Evolutionary conservation across 2,888 invertebrate species (phyloP).

Genomic region (Piscicola geometra): DNA sequence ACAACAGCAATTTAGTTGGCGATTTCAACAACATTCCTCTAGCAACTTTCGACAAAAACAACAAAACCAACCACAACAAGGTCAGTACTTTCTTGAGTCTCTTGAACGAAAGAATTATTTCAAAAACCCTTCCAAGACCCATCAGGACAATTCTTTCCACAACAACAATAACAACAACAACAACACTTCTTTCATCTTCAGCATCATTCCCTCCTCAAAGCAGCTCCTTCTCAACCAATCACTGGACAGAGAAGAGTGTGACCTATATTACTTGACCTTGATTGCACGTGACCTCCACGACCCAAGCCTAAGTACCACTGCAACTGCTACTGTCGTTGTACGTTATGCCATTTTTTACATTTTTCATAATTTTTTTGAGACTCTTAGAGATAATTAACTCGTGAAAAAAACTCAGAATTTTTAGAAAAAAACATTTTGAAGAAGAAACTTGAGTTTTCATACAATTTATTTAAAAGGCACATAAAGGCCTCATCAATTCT

Average conservation of each 20-base stretch:
- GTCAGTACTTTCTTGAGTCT: too few relatives aligned
- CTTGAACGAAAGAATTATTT: too few relatives aligned
- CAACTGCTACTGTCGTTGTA: conserved; percentile 4
- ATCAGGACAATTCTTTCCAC: too few relatives aligned
- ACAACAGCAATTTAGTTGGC: too few relatives aligned
- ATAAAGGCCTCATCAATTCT: not conserved
- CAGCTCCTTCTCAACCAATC: not conserved
- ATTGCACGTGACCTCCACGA: not conserved
- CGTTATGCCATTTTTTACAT: not conserved
- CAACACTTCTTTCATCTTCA: not conserved
- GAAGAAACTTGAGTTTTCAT: not conserved
- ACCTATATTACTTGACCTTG: conserved; percentile 5
- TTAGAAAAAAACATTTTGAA: not conserved
- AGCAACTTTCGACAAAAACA: too few relatives aligned
- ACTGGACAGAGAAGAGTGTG: conserved; percentile 3
- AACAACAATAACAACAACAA: too few relatives aligned
- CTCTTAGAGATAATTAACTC: not conserved
- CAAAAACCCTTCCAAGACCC: too few relatives aligned
- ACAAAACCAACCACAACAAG: too few relatives aligned
- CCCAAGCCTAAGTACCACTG: not conserved
- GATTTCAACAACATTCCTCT: too few relatives aligned
- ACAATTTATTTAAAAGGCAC: not conserved
- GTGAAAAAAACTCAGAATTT: not conserved
- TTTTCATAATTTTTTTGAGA: not conserved
- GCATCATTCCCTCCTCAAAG: not conserved